Conservation (phyloP, 2,113 vertebrate species). For the Thinocorus orbignyianus region DNA sequence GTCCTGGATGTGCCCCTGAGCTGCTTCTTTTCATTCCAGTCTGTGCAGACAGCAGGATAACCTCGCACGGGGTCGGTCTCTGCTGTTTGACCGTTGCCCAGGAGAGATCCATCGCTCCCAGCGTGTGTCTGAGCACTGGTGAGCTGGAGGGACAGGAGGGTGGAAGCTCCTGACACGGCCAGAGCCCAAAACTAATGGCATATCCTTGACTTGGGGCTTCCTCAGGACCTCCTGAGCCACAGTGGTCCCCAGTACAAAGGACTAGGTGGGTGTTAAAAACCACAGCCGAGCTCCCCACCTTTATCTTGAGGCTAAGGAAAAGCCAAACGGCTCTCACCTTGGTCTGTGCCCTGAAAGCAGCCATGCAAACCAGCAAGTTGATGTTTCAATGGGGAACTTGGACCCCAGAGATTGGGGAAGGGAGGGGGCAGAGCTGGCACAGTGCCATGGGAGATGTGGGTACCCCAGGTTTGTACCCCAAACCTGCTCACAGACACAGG, state of each 20-base stretch:
- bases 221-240: not conserved
- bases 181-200: not conserved
- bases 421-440: accelerated
- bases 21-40: not conserved
- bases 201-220: not conserved
- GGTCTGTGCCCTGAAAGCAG: accelerated
- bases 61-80: accelerated
- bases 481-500: not conserved
- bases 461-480: not conserved
- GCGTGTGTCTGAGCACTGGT: not conserved
- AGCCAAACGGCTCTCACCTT: not conserved
- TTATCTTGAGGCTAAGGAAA: not conserved
- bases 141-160: accelerated
- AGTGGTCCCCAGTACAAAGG: not conserved
- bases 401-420: not conserved
- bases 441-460: not conserved
- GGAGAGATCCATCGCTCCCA: not conserved
- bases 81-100: not conserved
- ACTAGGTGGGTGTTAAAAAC: not conserved
- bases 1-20: accelerated
- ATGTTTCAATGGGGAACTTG: not conserved
- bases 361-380: accelerated
- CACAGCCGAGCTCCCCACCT: accelerated
- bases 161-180: not conserved
- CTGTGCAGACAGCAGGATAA: not conserved